phyloP scores from a whole-genome alignment of 2,888 invertebrate species.

The Drosophila siamana region DNA sequence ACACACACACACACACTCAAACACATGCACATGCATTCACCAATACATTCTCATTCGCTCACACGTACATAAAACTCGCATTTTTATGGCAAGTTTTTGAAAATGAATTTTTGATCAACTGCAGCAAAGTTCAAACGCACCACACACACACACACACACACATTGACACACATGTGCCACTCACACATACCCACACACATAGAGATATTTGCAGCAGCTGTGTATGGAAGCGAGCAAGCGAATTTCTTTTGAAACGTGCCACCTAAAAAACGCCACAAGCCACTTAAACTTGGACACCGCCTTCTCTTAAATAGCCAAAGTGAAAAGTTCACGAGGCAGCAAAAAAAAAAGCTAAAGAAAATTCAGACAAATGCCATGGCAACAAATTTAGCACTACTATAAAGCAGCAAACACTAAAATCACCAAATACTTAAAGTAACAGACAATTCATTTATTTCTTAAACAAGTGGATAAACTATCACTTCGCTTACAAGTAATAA shows the following conservation, averaged over 20 bases:
- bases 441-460: too few species aligned
- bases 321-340: constrained; percentile 62
- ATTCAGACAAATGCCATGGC: not conserved
- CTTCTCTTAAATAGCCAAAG: constrained; percentile 49
- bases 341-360: constrained; percentile 33
- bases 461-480: too few species aligned
- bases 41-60: constrained; percentile 13
- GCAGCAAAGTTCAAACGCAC: constrained; percentile 75
- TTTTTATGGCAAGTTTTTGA: constrained; percentile 79
- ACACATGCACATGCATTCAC: constrained; percentile 5
- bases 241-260: constrained; percentile 54
- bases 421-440: not conserved
- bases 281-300: constrained; percentile 62
- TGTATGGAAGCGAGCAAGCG: not conserved
- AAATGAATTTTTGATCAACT: constrained; percentile 82
- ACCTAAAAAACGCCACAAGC: constrained; percentile 52
- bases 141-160: constrained; percentile 20
- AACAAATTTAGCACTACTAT: not conserved
- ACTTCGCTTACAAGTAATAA: too few species aligned
- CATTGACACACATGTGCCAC: constrained; percentile 20
- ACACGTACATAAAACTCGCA: constrained; percentile 65
- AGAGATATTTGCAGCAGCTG: too few species aligned
- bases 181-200: constrained; percentile 2
- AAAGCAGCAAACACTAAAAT: constrained; percentile 5
- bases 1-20: not conserved